Base-by-base conservation (phyloP, 2,888 invertebrate species). In the Drosophila paracracens region DNA sequence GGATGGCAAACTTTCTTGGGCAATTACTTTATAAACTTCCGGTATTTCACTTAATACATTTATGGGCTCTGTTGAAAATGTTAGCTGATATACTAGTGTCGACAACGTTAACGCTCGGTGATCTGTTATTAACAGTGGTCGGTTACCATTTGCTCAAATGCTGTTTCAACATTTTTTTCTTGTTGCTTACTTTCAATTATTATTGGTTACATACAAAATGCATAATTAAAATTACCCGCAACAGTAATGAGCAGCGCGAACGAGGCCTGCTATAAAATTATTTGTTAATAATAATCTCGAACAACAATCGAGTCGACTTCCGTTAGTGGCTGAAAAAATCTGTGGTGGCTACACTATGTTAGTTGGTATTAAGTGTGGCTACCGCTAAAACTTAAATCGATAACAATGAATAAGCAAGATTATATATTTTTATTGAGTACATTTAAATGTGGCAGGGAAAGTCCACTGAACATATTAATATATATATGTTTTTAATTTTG, bases 1-100 rank as follows among this genome's bases (percentile, higher is more conserved):
- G 21, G 65, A 31, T 54, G 68, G 50, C 27, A 78, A 53, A 53
- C 62, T 83, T 43, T 91, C 92, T 59, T 91, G 90, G 0, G 80
- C 56, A 65, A 91, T 86, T 25, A 76, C 60, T 74, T 90, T 91
- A 58, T 91, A 91, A 16, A 91, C 52, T 40, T 90, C 91, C 38
- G 76, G 13, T 13, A 53, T 27, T 11, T 57, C 63, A 8, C n/a
- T 51, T 58, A 58, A 35, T 38, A 31, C 56, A 29, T 36, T 21
- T 8, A 31, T 31, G 7, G 8, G 21, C 46, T 18, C 18, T 51
- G 43, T 66, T 46, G 25, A 53, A 27, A 66, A 46, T 66, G 52
- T 66, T 53, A 46, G 6, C 7, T 65, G 52, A 52, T 40, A 66
- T 51, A 63, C 2, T 21, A 64, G 29, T 29, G 25, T 29, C 21